Base-by-base conservation (phyloP, 2,113 vertebrate genomes). In the Salvelinus alpinus region DNA sequence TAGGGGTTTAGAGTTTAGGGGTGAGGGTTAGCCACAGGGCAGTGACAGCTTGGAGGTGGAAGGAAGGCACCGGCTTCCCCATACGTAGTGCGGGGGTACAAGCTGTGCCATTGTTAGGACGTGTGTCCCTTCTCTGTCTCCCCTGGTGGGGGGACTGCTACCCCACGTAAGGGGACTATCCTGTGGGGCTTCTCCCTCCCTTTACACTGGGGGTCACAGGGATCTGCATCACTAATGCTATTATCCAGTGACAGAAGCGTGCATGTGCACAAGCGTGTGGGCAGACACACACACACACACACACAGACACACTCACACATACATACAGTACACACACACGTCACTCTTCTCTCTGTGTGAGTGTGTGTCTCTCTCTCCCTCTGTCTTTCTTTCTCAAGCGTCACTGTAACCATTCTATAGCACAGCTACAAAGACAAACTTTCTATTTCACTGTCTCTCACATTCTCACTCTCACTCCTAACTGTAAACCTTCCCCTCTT, bases 281-380 rank as follows among this genome's bases (percentile, higher is more conserved):
- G 57, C 64, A 65, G n/a, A 65, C 64, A 27, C 64, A 65, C 64
- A 20, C 48, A 65, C 64, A 20, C 48, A 59, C 48, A 59, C 71
- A 34, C 71, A 73, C 27, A 24, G 8, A 44, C 38, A 44, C 38
- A 44, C 8, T 11, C 38, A 44, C 38, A 44, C 9, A 9, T 44
- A 44, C 38, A 44, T 44, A 44, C 38, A 44, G 38, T 11, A 44
- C 9, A 44, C 38, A 44, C 8, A 38, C 34, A 38, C 34, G 34
- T 38, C 71, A 74, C 62, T 47, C 72, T 27, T 9, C 54, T 47
- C 13, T 11, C 60, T 48, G 14, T 29, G 29, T 47, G 24, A 22
- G 51, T 14, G 34, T 24, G 8, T 51, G 1, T 31, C 34, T 44
- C 38, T 44, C 38, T 44, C 38, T 44, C 38, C 38, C 38, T 44